Evolutionary conservation across 2,888 invertebrate genomes (phyloP).

Genomic region (Ophion slaviceki): DNA sequence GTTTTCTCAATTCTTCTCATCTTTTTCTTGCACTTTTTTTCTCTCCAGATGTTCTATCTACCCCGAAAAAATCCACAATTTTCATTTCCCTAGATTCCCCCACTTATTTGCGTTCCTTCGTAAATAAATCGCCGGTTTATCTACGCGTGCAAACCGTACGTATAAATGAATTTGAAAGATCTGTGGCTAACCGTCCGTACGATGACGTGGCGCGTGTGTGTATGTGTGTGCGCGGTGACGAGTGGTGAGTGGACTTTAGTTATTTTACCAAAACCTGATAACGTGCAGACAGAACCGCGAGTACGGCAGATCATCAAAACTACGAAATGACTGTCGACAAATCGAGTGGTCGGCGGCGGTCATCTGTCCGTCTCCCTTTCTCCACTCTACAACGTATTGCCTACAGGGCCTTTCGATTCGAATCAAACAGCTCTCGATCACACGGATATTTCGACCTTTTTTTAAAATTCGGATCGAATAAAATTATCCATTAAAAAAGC

Average conservation of each 20-base stretch:
- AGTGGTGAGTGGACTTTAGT: slow-evolving; percentile 60
- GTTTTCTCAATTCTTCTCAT: background rate
- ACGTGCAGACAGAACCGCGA: slow-evolving; percentile 57
- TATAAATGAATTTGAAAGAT: slow-evolving; percentile 60
- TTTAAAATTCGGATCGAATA: background rate
- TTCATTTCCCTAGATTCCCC: background rate
- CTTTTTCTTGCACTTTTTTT: background rate
- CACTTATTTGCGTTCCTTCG: background rate
- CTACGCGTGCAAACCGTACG: slow-evolving; percentile 25
- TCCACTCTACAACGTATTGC: slow-evolving; percentile 13
- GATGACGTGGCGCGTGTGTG: slow-evolving; percentile 3
- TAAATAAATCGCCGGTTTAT: slow-evolving; percentile 8
- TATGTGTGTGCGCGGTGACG: slow-evolving; percentile 41
- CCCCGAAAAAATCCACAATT: background rate
- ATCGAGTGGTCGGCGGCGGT: slow-evolving; percentile 61
- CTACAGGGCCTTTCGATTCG: slow-evolving; percentile 27
- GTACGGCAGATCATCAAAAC: slow-evolving; percentile 64
- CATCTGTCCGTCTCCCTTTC: slow-evolving; percentile 22
- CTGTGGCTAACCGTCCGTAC: slow-evolving; percentile 56
- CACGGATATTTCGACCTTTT: background rate
- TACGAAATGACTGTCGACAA: slow-evolving; percentile 67
- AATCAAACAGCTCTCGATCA: background rate
- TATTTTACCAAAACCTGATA: slow-evolving; percentile 58
- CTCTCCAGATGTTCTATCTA: background rate
- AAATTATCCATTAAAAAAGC: background rate